Percentiles rank a stretch among this genome's conserved stretches.
phyloP scores from a whole-genome alignment of 2,888 invertebrate genomes.

The Temnothorax rugatulus region DNA sequence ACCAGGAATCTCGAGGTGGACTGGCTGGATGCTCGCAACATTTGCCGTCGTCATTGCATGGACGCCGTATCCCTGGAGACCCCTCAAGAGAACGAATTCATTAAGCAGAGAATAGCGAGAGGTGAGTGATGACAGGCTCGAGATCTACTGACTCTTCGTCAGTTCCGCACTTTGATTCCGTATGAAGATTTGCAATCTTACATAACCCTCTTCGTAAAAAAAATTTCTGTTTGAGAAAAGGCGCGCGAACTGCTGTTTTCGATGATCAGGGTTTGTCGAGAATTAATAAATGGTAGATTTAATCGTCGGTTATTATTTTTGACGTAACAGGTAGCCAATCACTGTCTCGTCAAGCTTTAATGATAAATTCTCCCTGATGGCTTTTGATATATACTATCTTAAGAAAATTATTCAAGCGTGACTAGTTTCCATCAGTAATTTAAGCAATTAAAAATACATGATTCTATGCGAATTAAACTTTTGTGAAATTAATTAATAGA shows the following conservation, averaged over 20 bases:
- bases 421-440: not conserved
- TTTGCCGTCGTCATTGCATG: conserved; percentile 97
- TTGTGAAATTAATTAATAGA: not conserved
- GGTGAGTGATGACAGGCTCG: conserved; percentile 44
- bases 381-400: not conserved
- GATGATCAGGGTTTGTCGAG: not conserved
- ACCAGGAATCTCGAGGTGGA: conserved; percentile 94
- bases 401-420: not conserved
- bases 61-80: conserved; percentile 96
- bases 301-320: not conserved
- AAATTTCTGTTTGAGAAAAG: not conserved
- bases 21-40: conserved; percentile 96
- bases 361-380: not conserved
- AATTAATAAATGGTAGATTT: conserved; percentile 16
- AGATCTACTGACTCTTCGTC: not conserved
- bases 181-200: not conserved
- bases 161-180: not conserved
- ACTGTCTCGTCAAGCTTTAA: not conserved
- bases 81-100: conserved; percentile 96
- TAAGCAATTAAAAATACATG: not conserved
- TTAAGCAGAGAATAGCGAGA: conserved; percentile 93
- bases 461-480: not conserved
- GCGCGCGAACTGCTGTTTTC: not conserved
- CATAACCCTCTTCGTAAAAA: not conserved
- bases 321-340: not conserved